A percentile compares a stretch with the other conserved stretches of the same genome.
Evolutionary conservation across 1,140 invertebrate genomes (phyloP).

Genomic region (Orchestia grillus): DNA sequence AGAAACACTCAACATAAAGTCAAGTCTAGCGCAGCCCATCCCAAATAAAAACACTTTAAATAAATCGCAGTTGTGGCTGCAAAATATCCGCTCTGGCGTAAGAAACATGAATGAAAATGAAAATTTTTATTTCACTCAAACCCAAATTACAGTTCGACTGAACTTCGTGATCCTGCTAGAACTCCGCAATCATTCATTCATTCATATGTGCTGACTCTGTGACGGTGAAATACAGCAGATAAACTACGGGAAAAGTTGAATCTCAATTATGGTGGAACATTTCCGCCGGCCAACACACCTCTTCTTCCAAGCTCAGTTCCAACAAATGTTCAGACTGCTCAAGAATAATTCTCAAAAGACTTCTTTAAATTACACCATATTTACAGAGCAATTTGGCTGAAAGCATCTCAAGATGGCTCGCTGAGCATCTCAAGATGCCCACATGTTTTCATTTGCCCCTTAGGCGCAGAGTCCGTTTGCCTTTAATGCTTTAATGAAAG

Average conservation of each 20-base stretch:
- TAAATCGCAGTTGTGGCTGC: too few species aligned
- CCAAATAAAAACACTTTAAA: too few species aligned
- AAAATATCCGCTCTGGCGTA: too few species aligned
- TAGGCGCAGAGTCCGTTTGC: neutral
- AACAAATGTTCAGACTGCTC: neutral
- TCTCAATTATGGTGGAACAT: neutral
- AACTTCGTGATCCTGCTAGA: too few species aligned
- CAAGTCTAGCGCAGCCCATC: too few species aligned
- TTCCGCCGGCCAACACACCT: neutral
- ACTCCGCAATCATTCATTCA: too few species aligned
- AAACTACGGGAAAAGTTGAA: neutral
- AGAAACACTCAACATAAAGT: too few species aligned
- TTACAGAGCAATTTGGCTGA: conserved; percentile 41
- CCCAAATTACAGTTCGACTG: too few species aligned
- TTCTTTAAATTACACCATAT: conserved; percentile 32
- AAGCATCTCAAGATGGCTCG: conserved; percentile 32
- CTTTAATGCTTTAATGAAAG: conserved; percentile 48
- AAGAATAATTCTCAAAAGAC: neutral
- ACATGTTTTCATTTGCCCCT: conserved; percentile 45
- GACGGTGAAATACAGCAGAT: neutral
- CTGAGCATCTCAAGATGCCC: conserved; percentile 49
- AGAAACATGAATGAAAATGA: too few species aligned
- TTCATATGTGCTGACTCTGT: too few species aligned
- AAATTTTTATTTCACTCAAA: too few species aligned
- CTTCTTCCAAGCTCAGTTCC: neutral